Percentiles rank a stretch among this genome's conserved stretches.
Conservation (phyloP, 2,888 invertebrate genomes). For the Lobophora halterata region DNA sequence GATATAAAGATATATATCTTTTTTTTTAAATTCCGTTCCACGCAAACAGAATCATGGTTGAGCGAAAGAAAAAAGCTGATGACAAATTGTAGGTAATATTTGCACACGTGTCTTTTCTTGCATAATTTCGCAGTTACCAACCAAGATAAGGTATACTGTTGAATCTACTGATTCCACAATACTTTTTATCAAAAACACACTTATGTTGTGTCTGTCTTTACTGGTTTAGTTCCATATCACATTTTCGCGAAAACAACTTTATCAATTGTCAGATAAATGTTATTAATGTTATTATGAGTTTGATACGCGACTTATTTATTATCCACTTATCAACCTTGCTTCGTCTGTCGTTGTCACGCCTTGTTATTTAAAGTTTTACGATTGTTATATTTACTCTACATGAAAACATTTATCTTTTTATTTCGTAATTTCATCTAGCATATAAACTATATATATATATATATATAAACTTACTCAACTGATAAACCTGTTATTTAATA, state of each 20-base stretch:
- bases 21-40: too few relatives aligned
- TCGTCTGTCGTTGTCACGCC: constrained; percentile 9
- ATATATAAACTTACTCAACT: too few relatives aligned
- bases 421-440: too few relatives aligned
- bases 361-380: constrained; percentile 1
- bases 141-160: constrained; percentile 3
- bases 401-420: too few relatives aligned
- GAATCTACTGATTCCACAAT: background rate
- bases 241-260: constrained; percentile 40
- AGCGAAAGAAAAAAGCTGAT: too few relatives aligned
- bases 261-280: constrained; percentile 37
- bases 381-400: background rate
- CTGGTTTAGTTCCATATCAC: constrained; percentile 17
- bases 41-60: too few relatives aligned
- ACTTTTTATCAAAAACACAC: constrained; percentile 3
- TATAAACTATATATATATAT: too few relatives aligned
- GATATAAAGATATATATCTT: too few relatives aligned
- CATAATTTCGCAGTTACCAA: constrained; percentile 3
- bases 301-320: constrained; percentile 28
- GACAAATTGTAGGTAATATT: too few relatives aligned
- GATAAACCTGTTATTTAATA: too few relatives aligned
- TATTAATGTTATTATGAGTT: constrained; percentile 28
- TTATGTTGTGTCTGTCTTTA: constrained; percentile 29
- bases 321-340: constrained; percentile 17
- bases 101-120: constrained; percentile 3